Conservation (phyloP, 2,113 vertebrate genomes). For the Castor canadensis region DNA sequence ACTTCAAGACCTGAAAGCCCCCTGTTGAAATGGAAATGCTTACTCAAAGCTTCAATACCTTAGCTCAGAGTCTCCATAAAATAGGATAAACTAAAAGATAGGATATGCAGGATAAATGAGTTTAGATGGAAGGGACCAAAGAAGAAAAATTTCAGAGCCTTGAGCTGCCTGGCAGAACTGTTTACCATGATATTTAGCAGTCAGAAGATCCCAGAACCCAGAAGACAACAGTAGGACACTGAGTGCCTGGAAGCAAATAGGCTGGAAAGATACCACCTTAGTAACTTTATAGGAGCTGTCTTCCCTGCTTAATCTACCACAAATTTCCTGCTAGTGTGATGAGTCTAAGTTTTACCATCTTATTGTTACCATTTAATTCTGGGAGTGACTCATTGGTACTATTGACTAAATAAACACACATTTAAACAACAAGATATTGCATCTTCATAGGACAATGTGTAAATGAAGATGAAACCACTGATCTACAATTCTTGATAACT, state of each 20-base stretch:
- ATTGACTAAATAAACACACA: not conserved
- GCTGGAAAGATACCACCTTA: not conserved
- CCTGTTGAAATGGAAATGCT: not conserved
- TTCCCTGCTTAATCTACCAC: not conserved
- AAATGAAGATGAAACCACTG: conserved; percentile 27
- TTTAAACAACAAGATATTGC: conserved; percentile 32
- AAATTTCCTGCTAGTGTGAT: not conserved
- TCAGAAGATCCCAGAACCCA: not conserved
- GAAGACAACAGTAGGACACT: not conserved
- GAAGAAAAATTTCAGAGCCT: not conserved
- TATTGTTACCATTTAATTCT: conserved; percentile 11
- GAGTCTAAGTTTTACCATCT: not conserved
- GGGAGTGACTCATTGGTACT: conserved; percentile 2
- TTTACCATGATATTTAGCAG: not conserved
- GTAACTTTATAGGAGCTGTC: not conserved
- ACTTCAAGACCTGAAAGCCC: not conserved
- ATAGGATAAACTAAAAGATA: not conserved
- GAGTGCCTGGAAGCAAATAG: not conserved
- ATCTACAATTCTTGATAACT: not conserved
- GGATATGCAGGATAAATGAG: not conserved
- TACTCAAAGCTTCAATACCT: not conserved
- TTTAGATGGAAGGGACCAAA: not conserved
- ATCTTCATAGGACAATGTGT: conserved; percentile 6
- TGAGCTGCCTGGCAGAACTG: not conserved
- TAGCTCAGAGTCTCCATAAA: not conserved